phyloP scores from a whole-genome alignment of 2,113 vertebrate species.

The Melanerpes aurifrons region DNA sequence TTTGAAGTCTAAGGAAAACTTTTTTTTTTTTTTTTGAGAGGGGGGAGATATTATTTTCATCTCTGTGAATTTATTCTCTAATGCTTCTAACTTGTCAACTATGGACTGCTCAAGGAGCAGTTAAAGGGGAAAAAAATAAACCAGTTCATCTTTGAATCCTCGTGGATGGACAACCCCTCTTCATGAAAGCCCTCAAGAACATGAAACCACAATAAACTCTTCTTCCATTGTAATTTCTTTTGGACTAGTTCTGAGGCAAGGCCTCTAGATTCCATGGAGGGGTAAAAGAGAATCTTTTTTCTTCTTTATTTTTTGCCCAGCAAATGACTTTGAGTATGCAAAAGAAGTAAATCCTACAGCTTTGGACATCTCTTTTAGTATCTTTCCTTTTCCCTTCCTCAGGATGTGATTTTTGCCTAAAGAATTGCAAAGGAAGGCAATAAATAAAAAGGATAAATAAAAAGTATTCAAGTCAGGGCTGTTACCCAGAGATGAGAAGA shows the following conservation, averaged over 20 bases:
- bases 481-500: not conserved
- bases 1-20: conserved; percentile 66
- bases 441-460: not conserved
- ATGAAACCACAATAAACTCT: not conserved
- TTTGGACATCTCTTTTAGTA: not conserved
- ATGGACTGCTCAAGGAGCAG: conserved; percentile 47
- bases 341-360: not conserved
- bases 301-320: not conserved
- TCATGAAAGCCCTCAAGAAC: not conserved
- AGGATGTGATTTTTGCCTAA: not conserved
- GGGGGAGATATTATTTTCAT: conserved; percentile 61
- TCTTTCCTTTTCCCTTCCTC: not conserved
- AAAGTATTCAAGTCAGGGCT: not conserved
- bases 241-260: not conserved
- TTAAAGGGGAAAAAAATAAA: conserved; percentile 13
- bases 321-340: not conserved
- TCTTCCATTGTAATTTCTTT: not conserved
- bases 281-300: not conserved
- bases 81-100: conserved; percentile 56
- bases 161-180: not conserved
- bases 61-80: conserved; percentile 61
- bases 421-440: not conserved
- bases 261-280: not conserved
- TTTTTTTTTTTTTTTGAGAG: not conserved
- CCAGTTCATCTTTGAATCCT: conserved; percentile 13